Evolutionary conservation across 2,888 invertebrate species (phyloP), one percentile per base, ranked within the genome.

Genomic region (Lissonota sp.): DNA sequence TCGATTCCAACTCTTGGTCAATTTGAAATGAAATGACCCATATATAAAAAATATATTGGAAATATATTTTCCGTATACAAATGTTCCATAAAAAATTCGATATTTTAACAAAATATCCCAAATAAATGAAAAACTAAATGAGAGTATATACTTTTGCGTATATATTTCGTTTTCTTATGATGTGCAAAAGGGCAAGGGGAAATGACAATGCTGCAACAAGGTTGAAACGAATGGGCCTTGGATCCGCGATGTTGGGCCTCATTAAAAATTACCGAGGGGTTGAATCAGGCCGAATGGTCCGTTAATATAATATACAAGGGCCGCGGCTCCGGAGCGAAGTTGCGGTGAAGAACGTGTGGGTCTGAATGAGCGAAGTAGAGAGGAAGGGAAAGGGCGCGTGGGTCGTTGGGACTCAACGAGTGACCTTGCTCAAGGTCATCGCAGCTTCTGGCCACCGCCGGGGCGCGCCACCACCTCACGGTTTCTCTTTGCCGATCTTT

Each of bases 381-480:
- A 70, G 57, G 62, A 83, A 77, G 71, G 72, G 83, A 82, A 86
- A 87, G 85, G 87, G 86, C 77, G 80, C 84, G 82, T 84, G 83
- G 86, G 85, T 87, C 87, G 90, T 91, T 89, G 84, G 89, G 87
- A 87, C 86, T 86, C 78, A 62, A 26, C 55, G 64, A 66, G 84
- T 91, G 90, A 92, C 92, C 92, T 92, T 92, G 92, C 26, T 80
- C 90, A 92, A 92, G 92, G 92, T 91, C 90, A 91, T 83, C 74
- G 62, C 16, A 83, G 83, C 83, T 88, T 91, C 90, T 91, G 92
- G 90, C 89, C 91, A 91, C 77, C 66, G 88, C 90, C 91, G 85
- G 87, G 69, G 84, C 85, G 86, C 84, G 90, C 74, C 90, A 90
- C 90, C 89, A 91, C 88, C 78, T 84, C 81, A 64, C 84, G 84